These are phyloP conservation scores for Rotaria socialis DNA, from an alignment of 2,888 invertebrate genomes.

Conservation along the genomic window DNA sequence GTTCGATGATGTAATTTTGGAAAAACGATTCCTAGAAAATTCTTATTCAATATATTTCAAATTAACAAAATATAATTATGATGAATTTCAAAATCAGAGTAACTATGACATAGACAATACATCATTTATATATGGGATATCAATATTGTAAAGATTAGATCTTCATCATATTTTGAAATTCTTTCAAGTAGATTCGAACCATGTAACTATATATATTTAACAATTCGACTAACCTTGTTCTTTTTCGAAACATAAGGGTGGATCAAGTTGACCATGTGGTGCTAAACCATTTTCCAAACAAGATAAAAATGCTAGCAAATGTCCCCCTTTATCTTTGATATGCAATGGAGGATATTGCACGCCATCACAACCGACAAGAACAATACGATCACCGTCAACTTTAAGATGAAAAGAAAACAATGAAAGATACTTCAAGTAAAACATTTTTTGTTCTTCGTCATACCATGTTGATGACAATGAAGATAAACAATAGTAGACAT, in stretches of 20 bases:
- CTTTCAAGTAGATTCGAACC: background rate
- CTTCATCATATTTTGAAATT: background rate
- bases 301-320: slow-evolving; percentile 79
- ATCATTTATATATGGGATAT: slow-evolving; percentile 5
- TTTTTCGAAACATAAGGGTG: slow-evolving; percentile 83
- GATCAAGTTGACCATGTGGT: slow-evolving; percentile 83
- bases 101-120: slow-evolving; percentile 5
- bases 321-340: slow-evolving; percentile 79
- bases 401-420: background rate
- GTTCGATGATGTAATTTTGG: slow-evolving; percentile 57
- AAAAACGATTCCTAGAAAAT: slow-evolving; percentile 63
- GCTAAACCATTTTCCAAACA: slow-evolving; percentile 83
- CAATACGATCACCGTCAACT: slow-evolving; percentile 70
- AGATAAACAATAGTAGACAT: slow-evolving; percentile 88
- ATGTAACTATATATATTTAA: background rate
- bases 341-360: slow-evolving; percentile 87
- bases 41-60: background rate
- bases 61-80: background rate
- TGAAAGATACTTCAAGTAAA: no score
- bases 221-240: slow-evolving; percentile 67
- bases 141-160: background rate
- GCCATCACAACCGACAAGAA: slow-evolving; percentile 84
- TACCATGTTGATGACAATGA: slow-evolving; percentile 78
- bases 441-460: slow-evolving; percentile 48
- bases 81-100: slow-evolving; percentile 5